A percentile compares a stretch with the other conserved stretches of the same genome.
phyloP scores from a whole-genome alignment of 2,888 invertebrate genomes.

The Leptinotarsa tumamoca region DNA sequence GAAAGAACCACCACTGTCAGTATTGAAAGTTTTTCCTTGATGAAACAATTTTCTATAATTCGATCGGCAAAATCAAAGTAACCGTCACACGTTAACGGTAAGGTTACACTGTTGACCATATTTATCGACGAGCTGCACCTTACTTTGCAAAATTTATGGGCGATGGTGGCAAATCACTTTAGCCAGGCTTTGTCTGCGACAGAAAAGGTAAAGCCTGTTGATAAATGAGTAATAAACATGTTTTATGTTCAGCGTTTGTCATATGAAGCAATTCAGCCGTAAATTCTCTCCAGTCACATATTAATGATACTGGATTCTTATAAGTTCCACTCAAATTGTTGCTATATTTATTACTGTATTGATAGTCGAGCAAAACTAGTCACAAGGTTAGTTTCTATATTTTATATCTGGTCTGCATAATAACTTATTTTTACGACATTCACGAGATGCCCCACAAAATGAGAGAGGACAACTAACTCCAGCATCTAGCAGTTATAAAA shows the following conservation, averaged over 20 bases:
- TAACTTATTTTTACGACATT: neutral
- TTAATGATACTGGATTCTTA: conserved; percentile 54
- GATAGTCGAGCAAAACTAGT: neutral
- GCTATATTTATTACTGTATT: conserved; percentile 1
- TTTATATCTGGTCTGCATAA: neutral
- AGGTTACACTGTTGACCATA: conserved; percentile 33
- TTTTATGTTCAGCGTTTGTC: conserved; percentile 51
- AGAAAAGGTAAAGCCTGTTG: conserved; percentile 54
- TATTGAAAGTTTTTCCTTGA: neutral
- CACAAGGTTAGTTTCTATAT: neutral
- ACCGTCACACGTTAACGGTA: conserved; percentile 2
- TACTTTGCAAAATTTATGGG: conserved; percentile 57
- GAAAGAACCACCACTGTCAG: no score
- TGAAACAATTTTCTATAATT: neutral
- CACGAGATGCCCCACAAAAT: neutral
- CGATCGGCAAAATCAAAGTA: neutral
- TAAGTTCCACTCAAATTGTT: conserved; percentile 40
- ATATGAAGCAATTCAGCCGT: conserved; percentile 53
- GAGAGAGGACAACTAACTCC: no score
- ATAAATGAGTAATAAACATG: conserved; percentile 55
- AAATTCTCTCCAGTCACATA: conserved; percentile 55
- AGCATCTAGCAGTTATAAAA: neutral
- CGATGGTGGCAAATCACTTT: conserved; percentile 60
- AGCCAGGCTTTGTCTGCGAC: conserved; percentile 42
- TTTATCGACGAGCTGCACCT: conserved; percentile 41